These are phyloP conservation scores for Pseudopleuronectes americanus DNA, from an alignment of 2,797 vertebrate genomes.

Conservation along the genomic window DNA sequence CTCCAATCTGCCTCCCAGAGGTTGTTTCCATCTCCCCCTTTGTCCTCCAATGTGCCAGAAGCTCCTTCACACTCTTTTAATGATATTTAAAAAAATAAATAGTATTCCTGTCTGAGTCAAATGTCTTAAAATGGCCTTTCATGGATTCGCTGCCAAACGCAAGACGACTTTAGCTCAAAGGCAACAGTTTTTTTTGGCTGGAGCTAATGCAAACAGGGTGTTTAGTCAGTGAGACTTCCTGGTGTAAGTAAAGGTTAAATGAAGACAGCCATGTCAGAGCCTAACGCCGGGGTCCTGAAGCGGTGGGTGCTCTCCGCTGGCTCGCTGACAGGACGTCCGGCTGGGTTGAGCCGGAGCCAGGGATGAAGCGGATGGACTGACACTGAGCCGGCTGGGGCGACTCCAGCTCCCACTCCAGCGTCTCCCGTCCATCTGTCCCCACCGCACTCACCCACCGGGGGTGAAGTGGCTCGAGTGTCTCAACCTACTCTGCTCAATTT, in stretches of 20 bases:
- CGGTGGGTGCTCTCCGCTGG: slow-evolving; percentile 62
- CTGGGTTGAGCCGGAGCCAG: slow-evolving; percentile 72
- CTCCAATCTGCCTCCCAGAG: slow-evolving; percentile 15
- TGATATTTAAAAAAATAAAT: slow-evolving; percentile 1
- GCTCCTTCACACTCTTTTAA: slow-evolving; percentile 21
- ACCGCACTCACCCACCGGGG: slow-evolving; percentile 51
- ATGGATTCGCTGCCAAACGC: slow-evolving; percentile 35
- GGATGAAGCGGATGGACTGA: slow-evolving; percentile 72
- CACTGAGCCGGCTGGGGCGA: slow-evolving; percentile 68
- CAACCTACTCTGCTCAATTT: slow-evolving; percentile 68
- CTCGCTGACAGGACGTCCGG: slow-evolving; percentile 68
- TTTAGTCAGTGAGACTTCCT: slow-evolving; percentile 60
- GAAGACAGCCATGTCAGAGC: slow-evolving; percentile 76
- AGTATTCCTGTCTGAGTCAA: slow-evolving; percentile 19
- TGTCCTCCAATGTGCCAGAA: slow-evolving; percentile 27
- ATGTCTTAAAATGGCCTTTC: slow-evolving; percentile 18
- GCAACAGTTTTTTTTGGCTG: slow-evolving; percentile 49
- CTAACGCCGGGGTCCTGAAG: slow-evolving; percentile 62
- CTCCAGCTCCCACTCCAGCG: slow-evolving; percentile 71
- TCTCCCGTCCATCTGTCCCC: slow-evolving; percentile 81
- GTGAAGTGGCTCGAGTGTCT: slow-evolving; percentile 66
- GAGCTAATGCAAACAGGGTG: slow-evolving; percentile 35
- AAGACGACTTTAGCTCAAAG: slow-evolving; percentile 14
- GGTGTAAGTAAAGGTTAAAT: slow-evolving; percentile 79
- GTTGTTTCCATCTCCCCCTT: slow-evolving; percentile 13